Conservation (phyloP, 2,797 vertebrate species). For the Perodicticus potto region DNA sequence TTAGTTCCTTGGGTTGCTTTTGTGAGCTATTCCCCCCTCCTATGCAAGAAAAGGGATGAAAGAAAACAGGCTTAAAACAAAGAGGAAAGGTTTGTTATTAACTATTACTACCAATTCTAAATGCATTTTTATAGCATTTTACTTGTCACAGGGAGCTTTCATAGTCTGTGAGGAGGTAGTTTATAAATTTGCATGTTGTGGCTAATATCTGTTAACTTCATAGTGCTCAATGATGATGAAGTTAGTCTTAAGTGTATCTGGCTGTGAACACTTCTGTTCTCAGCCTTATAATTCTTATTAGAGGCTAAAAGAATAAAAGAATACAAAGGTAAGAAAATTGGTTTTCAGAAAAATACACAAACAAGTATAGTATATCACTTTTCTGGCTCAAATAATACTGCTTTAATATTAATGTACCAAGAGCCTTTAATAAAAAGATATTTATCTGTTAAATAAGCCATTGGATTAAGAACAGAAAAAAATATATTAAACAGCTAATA, state of each 20-base stretch:
- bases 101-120: conserved; percentile 51
- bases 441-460: conserved; percentile 46
- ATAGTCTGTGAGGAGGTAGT: background rate
- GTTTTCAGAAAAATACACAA: conserved; percentile 60
- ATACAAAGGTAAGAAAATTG: conserved; percentile 52
- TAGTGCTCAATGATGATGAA: conserved; percentile 47
- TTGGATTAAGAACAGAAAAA: conserved; percentile 34
- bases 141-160: conserved; percentile 49
- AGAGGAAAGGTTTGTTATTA: conserved; percentile 42
- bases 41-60: conserved; percentile 35
- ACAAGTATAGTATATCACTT: conserved; percentile 29
- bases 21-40: background rate
- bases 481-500: conserved; percentile 29
- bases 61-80: conserved; percentile 25
- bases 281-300: conserved; percentile 15
- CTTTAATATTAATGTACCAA: conserved; percentile 57
- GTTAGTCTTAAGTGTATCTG: conserved; percentile 60
- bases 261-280: conserved; percentile 36
- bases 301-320: conserved; percentile 39
- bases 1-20: conserved; percentile 24
- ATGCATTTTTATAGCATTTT: conserved; percentile 6
- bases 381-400: conserved; percentile 45
- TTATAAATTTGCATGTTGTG: conserved; percentile 43
- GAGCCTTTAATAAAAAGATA: conserved; percentile 35
- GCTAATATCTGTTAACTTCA: conserved; percentile 64